Evolutionary conservation across 2,797 vertebrate species (phyloP), one percentile per base, ranked within the genome.

Genomic region (Myotis daubentonii): DNA sequence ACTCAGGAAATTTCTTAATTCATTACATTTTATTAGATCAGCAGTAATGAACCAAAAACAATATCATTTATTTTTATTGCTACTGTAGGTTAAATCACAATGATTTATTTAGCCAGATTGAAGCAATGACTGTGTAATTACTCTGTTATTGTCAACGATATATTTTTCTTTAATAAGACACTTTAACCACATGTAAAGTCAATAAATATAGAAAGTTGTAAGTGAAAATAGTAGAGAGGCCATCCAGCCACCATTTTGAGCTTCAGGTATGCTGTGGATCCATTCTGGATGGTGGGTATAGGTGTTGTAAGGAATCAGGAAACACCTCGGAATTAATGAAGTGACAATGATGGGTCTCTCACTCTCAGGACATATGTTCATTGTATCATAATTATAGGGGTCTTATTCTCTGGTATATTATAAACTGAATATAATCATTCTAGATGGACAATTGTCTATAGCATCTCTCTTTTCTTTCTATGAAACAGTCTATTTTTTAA

Each of bases 11-110:
- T 96, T 98, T 98, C 93, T 87, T 7, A 97, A 97, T 97, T 97
- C 81, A 93, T 98, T 98, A 93, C 97, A 97, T 98, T 98, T 98
- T 98, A 98, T 98, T 98, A 98, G 97, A 98, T 98, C 96, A 98
- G 87, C 94, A 98, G 98, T 98, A 98, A 98, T 97, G 98, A 98
- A 97, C 98, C 97, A 97, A 98, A 97, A 94, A 79, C 70, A 96
- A 94, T 97, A 98, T 98, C 4, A 98, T 98, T 98, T 98, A 98
- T 98, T 98, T 98, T 98, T 98, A 98, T 98, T 98, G 97, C 96
- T 98, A 95, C 85, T 97, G 83, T 96, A 97, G 96, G 92, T 96
- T 98, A 97, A 98, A 98, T 98, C 97, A 97, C 94, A 92, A 97
- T 98, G 98, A 98, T 98, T 98, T 98, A 98, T 97, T 96, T 30